These are phyloP conservation scores for Aricia artaxerxes DNA, from an alignment of 2,888 invertebrate genomes.

Conservation along the genomic window DNA sequence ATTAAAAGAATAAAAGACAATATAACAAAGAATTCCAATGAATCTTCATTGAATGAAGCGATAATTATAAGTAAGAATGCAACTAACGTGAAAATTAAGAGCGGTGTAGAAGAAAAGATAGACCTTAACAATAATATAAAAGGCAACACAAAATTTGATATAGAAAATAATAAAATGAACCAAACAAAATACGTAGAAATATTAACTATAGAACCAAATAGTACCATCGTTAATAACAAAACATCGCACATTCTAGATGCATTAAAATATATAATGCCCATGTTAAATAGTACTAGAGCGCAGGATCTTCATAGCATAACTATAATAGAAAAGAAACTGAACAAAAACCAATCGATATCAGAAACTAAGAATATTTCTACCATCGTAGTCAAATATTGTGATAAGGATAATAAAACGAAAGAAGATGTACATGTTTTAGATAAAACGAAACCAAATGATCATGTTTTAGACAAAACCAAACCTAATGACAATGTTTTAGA, in stretches of 20 bases:
- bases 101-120: conserved; percentile 62
- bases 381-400: conserved; percentile 71
- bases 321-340: conserved; percentile 66
- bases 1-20: conserved; percentile 71
- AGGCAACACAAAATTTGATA: conserved; percentile 35
- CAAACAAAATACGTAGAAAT: conserved; percentile 64
- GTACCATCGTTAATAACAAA: conserved; percentile 53
- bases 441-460: not conserved
- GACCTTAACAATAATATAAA: conserved; percentile 45
- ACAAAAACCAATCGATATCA: conserved; percentile 63
- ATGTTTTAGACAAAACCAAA: not conserved
- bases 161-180: conserved; percentile 43
- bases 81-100: conserved; percentile 53
- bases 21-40: conserved; percentile 52
- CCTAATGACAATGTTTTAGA: not conserved
- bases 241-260: conserved; percentile 66
- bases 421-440: conserved; percentile 41
- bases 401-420: conserved; percentile 48
- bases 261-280: conserved; percentile 71
- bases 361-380: conserved; percentile 70
- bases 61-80: conserved; percentile 55
- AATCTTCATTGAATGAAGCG: conserved; percentile 63
- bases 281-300: conserved; percentile 64
- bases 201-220: conserved; percentile 68
- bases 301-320: conserved; percentile 73